Evolutionary conservation across 1,140 invertebrate genomes (phyloP).

Genomic region (Eulimnadia texana): DNA sequence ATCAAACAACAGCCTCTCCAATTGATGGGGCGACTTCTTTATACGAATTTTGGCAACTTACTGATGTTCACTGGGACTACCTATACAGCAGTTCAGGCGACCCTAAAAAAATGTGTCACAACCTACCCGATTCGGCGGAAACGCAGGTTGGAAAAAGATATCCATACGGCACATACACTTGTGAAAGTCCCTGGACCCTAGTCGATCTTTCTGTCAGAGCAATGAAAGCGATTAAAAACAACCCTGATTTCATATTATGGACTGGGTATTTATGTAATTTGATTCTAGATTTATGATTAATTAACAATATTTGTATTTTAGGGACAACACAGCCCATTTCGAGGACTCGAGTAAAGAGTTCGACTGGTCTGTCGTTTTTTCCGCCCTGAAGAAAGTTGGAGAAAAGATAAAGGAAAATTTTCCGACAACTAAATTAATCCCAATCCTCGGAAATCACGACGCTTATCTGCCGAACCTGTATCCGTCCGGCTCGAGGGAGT

Average conservation of each 20-base stretch:
- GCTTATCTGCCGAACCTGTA: constrained; percentile 24
- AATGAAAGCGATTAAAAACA: constrained; percentile 60
- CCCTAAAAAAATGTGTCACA: constrained; percentile 21
- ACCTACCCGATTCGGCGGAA: not conserved
- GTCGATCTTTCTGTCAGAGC: constrained; percentile 65
- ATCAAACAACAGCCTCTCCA: not conserved
- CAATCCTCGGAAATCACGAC: constrained; percentile 34
- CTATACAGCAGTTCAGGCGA: constrained; percentile 57
- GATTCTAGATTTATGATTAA: not conserved
- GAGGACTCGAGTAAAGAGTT: constrained; percentile 20
- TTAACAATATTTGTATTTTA: constrained; percentile 18
- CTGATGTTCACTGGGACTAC: constrained; percentile 73
- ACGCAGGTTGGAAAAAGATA: not conserved
- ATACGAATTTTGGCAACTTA: constrained; percentile 88
- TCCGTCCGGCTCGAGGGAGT: constrained; percentile 20
- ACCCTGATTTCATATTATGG: constrained; percentile 73
- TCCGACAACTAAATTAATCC: constrained; percentile 26
- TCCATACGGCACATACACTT: constrained; percentile 66
- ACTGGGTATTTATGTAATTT: constrained; percentile 58
- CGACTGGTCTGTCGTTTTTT: constrained; percentile 23
- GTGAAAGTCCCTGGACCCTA: constrained; percentile 71
- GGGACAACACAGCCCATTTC: constrained; percentile 30
- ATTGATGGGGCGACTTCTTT: too few relatives aligned
- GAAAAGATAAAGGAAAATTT: constrained; percentile 24
- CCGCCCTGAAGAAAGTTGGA: constrained; percentile 26